Evolutionary conservation across 2,113 vertebrate genomes (phyloP).

Genomic region (Antigone vipio): DNA sequence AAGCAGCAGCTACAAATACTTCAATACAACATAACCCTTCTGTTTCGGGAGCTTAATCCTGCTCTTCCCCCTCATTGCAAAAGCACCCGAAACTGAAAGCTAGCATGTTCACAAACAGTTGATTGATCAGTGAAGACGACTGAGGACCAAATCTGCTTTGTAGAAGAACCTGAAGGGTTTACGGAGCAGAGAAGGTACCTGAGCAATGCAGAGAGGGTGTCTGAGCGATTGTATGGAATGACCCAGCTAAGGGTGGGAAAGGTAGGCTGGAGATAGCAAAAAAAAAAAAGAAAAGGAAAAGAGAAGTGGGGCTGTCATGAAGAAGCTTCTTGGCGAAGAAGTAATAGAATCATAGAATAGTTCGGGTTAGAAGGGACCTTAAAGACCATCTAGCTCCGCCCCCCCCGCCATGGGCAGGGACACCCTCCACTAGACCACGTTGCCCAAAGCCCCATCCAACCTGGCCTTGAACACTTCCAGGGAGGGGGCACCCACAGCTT

Average conservation of each 20-base stretch:
- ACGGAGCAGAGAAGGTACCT: neutral
- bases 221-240: neutral
- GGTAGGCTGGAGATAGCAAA: neutral
- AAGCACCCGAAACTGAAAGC: neutral
- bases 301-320: neutral
- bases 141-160: neutral
- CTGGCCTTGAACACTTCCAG: too few relatives aligned
- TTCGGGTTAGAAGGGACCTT: too few relatives aligned
- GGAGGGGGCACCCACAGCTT: too few relatives aligned
- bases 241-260: neutral
- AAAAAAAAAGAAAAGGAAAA: neutral
- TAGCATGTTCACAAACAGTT: neutral
- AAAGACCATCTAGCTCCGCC: too few relatives aligned
- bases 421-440: too few relatives aligned
- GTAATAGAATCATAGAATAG: too few relatives aligned
- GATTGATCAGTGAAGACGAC: rapidly evolving
- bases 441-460: too few relatives aligned
- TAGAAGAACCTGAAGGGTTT: neutral
- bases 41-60: neutral
- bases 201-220: neutral
- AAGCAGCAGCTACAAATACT: neutral
- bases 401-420: too few relatives aligned
- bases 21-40: neutral
- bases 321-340: neutral
- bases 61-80: neutral